phyloP scores from a whole-genome alignment of 1,140 invertebrate species.

The Andrena cerasifolii region DNA sequence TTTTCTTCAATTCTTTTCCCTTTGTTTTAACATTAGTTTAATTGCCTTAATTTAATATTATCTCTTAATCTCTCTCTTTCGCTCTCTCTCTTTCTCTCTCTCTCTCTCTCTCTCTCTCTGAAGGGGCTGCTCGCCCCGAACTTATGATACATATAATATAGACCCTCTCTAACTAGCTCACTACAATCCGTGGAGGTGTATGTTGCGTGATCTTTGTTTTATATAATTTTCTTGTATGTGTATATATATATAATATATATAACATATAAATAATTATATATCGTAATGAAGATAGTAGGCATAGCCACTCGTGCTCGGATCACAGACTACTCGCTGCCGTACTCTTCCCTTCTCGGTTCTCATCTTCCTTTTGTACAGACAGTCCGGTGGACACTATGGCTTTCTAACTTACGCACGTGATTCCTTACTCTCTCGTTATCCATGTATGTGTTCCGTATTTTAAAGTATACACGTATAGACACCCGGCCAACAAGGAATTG shows the following conservation, averaged over 20 bases:
- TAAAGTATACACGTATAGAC: conserved; percentile 66
- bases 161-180: conserved; percentile 75
- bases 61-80: background rate
- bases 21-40: conserved; percentile 65
- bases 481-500: conserved; percentile 55
- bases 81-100: background rate
- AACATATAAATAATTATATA: conserved; percentile 77
- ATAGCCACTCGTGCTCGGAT: conserved; percentile 82
- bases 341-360: conserved; percentile 53
- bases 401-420: conserved; percentile 72
- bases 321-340: conserved; percentile 82
- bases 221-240: conserved; percentile 71
- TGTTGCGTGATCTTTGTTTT: conserved; percentile 71
- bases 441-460: conserved; percentile 49
- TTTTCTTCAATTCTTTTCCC: conserved; percentile 59
- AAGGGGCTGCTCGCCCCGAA: conserved; percentile 50
- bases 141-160: conserved; percentile 75
- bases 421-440: conserved; percentile 41
- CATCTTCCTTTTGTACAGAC: conserved; percentile 74
- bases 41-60: conserved; percentile 69
- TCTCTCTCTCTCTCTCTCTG: conserved; percentile 57
- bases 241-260: conserved; percentile 75
- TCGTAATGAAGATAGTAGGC: conserved; percentile 81
- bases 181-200: conserved; percentile 72
- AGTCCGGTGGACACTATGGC: conserved; percentile 81